Evolutionary conservation across 1,140 invertebrate genomes (phyloP).

Genomic region (Diorhabda elongata): DNA sequence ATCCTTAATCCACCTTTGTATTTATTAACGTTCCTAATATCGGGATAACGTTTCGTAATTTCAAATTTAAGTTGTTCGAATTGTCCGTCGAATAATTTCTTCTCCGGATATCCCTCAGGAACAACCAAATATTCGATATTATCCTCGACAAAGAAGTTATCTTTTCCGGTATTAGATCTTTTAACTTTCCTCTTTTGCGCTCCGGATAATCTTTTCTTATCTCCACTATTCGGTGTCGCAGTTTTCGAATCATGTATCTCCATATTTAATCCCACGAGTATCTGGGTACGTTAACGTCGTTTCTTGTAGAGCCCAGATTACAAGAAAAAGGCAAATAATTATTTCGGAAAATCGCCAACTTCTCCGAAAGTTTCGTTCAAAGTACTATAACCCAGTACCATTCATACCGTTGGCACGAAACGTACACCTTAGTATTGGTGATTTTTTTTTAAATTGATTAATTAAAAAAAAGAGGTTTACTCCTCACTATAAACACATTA

Average conservation of each 20-base stretch:
- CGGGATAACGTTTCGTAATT: neutral
- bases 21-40: neutral
- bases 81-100: neutral
- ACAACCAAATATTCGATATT: neutral
- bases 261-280: neutral
- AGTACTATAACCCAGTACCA: slow-evolving; percentile 15
- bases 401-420: slow-evolving; percentile 13
- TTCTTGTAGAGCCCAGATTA: slow-evolving; percentile 5
- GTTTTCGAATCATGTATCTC: neutral
- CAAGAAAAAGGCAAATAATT: slow-evolving; percentile 3
- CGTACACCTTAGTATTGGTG: slow-evolving; percentile 15
- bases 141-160: neutral
- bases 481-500: neutral
- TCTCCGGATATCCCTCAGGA: neutral
- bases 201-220: neutral
- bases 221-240: no score
- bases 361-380: slow-evolving; percentile 8
- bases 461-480: slow-evolving; percentile 11
- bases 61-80: neutral
- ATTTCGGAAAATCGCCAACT: slow-evolving; percentile 1
- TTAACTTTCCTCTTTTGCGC: neutral
- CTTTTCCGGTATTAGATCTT: neutral
- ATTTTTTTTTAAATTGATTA: neutral
- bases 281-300: slow-evolving; percentile 3
- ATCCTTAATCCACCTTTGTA: neutral